Evolutionary conservation across 2,113 vertebrate genomes (phyloP).

Genomic region (Ptyas mucosa): DNA sequence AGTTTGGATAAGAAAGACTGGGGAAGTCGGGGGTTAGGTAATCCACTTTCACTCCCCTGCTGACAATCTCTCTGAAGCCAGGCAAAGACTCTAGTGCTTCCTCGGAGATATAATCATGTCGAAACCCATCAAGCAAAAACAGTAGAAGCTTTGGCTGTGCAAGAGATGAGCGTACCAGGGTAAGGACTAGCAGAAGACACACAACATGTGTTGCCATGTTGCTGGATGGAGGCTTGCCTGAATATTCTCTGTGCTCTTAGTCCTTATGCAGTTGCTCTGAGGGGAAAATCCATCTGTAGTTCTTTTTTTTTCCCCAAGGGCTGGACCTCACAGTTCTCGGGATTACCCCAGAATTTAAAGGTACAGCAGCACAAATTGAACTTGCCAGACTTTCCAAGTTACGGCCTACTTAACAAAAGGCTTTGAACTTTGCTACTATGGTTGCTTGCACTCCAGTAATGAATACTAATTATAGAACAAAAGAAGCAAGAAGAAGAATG

Average conservation of each 20-base stretch:
- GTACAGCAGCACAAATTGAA: slow-evolving; percentile 46
- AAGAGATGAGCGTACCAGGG: slow-evolving; percentile 35
- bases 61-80: slow-evolving; percentile 80
- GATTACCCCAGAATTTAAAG: slow-evolving; percentile 67
- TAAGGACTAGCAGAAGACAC: slow-evolving; percentile 46
- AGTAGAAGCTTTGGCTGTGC: slow-evolving; percentile 76
- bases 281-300: not conserved
- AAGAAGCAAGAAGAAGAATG: too few relatives aligned
- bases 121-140: slow-evolving; percentile 90
- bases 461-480: not conserved
- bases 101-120: slow-evolving; percentile 86
- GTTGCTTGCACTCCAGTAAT: not conserved
- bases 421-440: slow-evolving; percentile 11
- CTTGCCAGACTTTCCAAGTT: slow-evolving; percentile 16
- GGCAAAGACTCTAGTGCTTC: slow-evolving; percentile 74
- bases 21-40: slow-evolving; percentile 94
- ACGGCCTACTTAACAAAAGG: slow-evolving; percentile 12
- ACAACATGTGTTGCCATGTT: slow-evolving; percentile 53
- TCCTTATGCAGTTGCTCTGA: slow-evolving; percentile 22
- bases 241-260: slow-evolving; percentile 9
- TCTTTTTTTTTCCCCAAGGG: slow-evolving; percentile 26
- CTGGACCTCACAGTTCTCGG: slow-evolving; percentile 48
- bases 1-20: slow-evolving; percentile 91
- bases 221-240: not conserved
- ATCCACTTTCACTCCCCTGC: slow-evolving; percentile 86